phyloP scores from a whole-genome alignment of 2,888 invertebrate genomes.

The Synanthedon andrenaeformis region DNA sequence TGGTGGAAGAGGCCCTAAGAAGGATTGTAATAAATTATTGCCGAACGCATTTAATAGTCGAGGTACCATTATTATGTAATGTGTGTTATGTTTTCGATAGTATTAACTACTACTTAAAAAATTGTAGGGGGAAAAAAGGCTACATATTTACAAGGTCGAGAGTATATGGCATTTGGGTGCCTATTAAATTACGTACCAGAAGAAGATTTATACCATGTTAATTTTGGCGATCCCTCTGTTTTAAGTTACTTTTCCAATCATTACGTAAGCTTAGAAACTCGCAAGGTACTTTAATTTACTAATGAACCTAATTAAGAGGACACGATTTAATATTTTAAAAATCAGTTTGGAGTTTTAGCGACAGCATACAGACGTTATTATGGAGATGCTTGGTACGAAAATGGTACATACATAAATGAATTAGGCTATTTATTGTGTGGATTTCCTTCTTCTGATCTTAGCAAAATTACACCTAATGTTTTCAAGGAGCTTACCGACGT shows the following conservation, averaged over 20 bases:
- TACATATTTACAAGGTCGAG: constrained; percentile 51
- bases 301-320: not conserved
- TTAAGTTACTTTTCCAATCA: constrained; percentile 39
- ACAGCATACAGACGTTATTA: constrained; percentile 51
- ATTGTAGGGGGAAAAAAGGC: constrained; percentile 54
- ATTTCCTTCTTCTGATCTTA: constrained; percentile 41
- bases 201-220: constrained; percentile 55
- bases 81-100: not conserved
- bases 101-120: not conserved
- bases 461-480: constrained; percentile 33
- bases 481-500: constrained; percentile 42
- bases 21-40: too few species aligned
- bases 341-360: constrained; percentile 44
- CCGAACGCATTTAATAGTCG: too few species aligned
- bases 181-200: constrained; percentile 50
- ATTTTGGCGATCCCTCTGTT: constrained; percentile 54
- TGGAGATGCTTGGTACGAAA: constrained; percentile 41
- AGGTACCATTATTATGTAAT: too few species aligned
- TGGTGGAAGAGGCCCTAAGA: too few species aligned
- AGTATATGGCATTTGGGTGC: constrained; percentile 42
- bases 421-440: constrained; percentile 53
- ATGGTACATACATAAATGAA: constrained; percentile 40
- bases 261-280: constrained; percentile 28
- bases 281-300: constrained; percentile 33
- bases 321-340: constrained; percentile 4